These are phyloP conservation scores for Malurus melanocephalus DNA, from an alignment of 2,113 vertebrate species.

Conservation along the genomic window DNA sequence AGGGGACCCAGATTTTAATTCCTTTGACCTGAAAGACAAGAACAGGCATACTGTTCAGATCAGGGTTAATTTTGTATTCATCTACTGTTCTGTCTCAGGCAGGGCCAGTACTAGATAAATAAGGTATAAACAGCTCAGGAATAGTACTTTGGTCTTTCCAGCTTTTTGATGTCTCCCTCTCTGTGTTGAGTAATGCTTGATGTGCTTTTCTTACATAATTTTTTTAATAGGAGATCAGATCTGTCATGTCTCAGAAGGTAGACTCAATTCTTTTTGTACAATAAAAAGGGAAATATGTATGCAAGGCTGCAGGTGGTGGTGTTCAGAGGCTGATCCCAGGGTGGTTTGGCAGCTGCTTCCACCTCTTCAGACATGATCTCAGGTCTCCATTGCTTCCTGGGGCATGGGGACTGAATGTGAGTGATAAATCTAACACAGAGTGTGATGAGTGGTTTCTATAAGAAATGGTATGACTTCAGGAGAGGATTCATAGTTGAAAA, in stretches of 20 bases:
- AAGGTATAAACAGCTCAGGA: neutral
- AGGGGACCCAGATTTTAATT: neutral
- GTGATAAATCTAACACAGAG: neutral
- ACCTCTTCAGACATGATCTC: neutral
- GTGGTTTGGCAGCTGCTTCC: neutral
- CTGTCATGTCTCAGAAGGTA: neutral
- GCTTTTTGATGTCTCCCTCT: neutral
- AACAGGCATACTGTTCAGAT: neutral
- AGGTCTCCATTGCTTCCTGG: neutral
- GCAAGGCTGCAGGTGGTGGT: neutral
- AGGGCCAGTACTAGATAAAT: neutral
- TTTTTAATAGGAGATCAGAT: neutral
- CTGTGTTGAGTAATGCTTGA: neutral
- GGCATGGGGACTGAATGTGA: neutral
- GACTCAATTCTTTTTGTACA: neutral
- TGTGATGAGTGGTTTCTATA: neutral
- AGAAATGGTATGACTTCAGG: neutral
- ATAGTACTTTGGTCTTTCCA: neutral
- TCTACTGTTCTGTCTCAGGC: neutral
- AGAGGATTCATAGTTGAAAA: neutral
- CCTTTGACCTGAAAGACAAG: neutral
- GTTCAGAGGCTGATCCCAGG: neutral
- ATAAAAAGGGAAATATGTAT: neutral
- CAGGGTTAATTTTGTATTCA: neutral
- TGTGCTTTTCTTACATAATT: neutral